Evolutionary conservation across 2,888 invertebrate genomes (phyloP).

Genomic region (Drosophila eohydei): DNA sequence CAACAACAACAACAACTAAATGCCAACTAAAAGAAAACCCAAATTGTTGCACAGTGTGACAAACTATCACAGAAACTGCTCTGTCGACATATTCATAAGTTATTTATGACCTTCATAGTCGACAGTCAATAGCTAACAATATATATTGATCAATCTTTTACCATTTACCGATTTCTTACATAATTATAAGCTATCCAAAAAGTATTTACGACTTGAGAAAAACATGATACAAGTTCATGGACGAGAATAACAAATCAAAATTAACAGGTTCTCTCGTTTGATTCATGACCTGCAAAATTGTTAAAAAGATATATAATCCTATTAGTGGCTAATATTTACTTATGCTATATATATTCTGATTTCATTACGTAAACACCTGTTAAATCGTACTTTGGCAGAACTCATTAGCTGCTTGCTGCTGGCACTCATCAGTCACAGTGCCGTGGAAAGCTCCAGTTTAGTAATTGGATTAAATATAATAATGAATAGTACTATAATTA

Average conservation of each 20-base stretch:
- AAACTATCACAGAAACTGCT: slow-evolving; percentile 23
- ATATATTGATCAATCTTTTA: slow-evolving; percentile 10
- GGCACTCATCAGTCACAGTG: neutral
- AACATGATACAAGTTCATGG: neutral
- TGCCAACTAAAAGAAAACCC: slow-evolving; percentile 30
- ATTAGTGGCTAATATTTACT: no score
- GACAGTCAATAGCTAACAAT: slow-evolving; percentile 13
- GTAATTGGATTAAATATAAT: neutral
- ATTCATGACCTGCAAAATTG: neutral
- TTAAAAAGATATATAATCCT: no score
- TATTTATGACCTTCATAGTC: slow-evolving; percentile 30
- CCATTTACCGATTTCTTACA: slow-evolving; percentile 1
- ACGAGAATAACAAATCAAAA: neutral
- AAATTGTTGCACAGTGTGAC: slow-evolving; percentile 43
- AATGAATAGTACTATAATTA: no score
- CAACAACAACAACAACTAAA: slow-evolving; percentile 23
- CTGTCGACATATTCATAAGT: slow-evolving; percentile 35
- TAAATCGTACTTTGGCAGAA: no score
- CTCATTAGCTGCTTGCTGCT: neutral
- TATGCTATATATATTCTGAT: no score
- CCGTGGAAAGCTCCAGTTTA: no score
- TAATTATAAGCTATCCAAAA: slow-evolving; percentile 11
- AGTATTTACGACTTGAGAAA: neutral
- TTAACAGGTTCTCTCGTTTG: neutral
- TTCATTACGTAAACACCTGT: no score